phyloP scores from a whole-genome alignment of 35 echinoderm and acorn worm genomes.

The Nesometra sesokonis region DNA sequence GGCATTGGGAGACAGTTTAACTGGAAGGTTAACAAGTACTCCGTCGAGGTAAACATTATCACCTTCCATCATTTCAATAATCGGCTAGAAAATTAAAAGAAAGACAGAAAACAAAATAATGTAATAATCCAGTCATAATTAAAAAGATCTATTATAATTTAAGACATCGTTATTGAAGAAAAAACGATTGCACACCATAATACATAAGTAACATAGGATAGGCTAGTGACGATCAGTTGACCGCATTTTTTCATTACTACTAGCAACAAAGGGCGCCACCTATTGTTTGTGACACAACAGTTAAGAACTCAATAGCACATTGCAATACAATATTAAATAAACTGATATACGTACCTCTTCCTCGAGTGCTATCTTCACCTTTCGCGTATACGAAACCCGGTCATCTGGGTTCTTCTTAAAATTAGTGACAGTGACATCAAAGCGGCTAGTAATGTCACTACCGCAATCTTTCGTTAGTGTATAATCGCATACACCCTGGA shows the following conservation, averaged over 20 bases:
- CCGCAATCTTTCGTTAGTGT: constrained; percentile 48
- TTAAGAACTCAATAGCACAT: too few species aligned
- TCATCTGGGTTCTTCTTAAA: constrained; percentile 44
- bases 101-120: too few species aligned
- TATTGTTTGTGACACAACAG: too few species aligned
- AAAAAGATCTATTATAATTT: not conserved
- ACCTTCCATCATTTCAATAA: constrained; percentile 17
- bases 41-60: constrained; percentile 23
- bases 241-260: too few species aligned
- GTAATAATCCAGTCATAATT: too few species aligned
- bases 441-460: constrained; percentile 8
- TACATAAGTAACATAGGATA: too few species aligned
- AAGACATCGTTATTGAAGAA: too few species aligned
- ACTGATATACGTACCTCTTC: constrained; percentile 7
- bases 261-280: too few species aligned
- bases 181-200: too few species aligned
- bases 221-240: too few species aligned
- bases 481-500: constrained; percentile 61
- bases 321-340: too few species aligned
- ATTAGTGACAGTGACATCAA: constrained; percentile 30
- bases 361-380: constrained; percentile 12
- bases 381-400: constrained; percentile 24
- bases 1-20: constrained; percentile 11
- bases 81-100: constrained; percentile 15
- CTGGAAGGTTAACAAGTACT: constrained; percentile 19